Evolutionary conservation across 64 coral and sea anemone genomes (phyloP).

Genomic region (Astreopora myriophthalma): DNA sequence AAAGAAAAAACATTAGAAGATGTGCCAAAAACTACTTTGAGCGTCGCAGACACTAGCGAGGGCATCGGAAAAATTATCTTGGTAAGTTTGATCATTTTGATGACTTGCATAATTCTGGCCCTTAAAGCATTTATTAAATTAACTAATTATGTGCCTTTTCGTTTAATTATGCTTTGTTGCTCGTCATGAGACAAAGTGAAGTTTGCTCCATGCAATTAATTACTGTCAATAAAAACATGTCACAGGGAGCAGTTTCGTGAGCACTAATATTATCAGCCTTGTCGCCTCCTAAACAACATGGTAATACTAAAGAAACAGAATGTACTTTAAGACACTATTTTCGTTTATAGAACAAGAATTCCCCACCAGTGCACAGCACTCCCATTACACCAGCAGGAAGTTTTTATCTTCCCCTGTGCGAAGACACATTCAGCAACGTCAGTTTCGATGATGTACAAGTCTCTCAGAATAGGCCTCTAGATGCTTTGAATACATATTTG

Average conservation of each 20-base stretch:
- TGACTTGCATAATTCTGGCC: neutral
- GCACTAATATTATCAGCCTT: too few relatives aligned
- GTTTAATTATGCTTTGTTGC: too few relatives aligned
- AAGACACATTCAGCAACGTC: constrained; percentile 27
- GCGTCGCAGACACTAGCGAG: neutral
- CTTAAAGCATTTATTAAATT: too few relatives aligned
- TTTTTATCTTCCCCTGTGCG: constrained; percentile 20
- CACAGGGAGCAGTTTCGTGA: too few relatives aligned
- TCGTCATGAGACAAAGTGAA: too few relatives aligned
- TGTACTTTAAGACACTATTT: too few relatives aligned
- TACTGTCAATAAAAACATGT: too few relatives aligned
- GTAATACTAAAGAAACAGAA: too few relatives aligned
- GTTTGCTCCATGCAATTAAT: too few relatives aligned
- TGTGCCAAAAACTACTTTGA: neutral
- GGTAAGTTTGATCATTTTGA: neutral
- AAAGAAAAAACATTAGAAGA: neutral
- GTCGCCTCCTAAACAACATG: too few relatives aligned
- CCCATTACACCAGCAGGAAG: constrained; percentile 26
- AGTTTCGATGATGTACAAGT: neutral
- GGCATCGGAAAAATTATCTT: constrained; percentile 18
- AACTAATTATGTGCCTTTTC: too few relatives aligned
- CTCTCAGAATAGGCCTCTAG: neutral
- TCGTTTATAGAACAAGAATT: neutral
- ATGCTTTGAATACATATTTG: neutral
- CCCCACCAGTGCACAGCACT: neutral